Conservation (phyloP, 2,888 invertebrate species). For the Nephrotoma appendiculata region DNA sequence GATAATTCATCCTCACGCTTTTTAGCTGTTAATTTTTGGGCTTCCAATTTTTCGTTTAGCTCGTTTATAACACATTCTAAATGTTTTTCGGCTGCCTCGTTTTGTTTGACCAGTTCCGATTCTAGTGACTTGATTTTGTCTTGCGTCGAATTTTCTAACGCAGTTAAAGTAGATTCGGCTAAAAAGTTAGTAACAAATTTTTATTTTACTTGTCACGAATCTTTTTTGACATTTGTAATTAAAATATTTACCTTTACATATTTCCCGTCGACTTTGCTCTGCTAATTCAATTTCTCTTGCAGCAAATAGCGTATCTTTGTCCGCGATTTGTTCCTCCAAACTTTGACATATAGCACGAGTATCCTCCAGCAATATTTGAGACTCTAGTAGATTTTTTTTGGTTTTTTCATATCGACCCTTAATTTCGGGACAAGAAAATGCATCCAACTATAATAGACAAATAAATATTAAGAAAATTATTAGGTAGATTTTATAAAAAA, state of each 20-base stretch:
- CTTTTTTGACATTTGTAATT: background rate
- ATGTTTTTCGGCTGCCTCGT: slow-evolving; percentile 21
- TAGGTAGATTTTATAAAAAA: background rate
- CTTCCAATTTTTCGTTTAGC: slow-evolving; percentile 21
- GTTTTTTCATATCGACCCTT: slow-evolving; percentile 20
- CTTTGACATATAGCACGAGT: slow-evolving; percentile 23
- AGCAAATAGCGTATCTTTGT: slow-evolving; percentile 24
- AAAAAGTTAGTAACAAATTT: slow-evolving; percentile 12
- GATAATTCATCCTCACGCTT: slow-evolving; percentile 23
- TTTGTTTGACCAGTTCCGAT: slow-evolving; percentile 21
- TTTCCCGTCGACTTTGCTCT: slow-evolving; percentile 24
- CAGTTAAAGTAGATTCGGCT: slow-evolving; percentile 42
- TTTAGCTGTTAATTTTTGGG: slow-evolving; percentile 26
- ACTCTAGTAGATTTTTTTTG: slow-evolving; percentile 21
- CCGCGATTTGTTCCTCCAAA: slow-evolving; percentile 24
- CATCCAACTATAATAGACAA: slow-evolving; percentile 24
- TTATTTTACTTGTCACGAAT: background rate
- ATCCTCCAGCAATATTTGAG: slow-evolving; percentile 22
- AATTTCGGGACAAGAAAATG: slow-evolving; percentile 23
- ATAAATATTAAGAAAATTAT: background rate
- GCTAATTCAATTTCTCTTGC: slow-evolving; percentile 25
- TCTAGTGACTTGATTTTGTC: slow-evolving; percentile 23
- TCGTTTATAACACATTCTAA: slow-evolving; percentile 21
- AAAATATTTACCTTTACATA: slow-evolving; percentile 24
- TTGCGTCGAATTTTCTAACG: slow-evolving; percentile 23